phyloP scores from a whole-genome alignment of 2,888 invertebrate genomes.

The Mimachlamys varia region DNA sequence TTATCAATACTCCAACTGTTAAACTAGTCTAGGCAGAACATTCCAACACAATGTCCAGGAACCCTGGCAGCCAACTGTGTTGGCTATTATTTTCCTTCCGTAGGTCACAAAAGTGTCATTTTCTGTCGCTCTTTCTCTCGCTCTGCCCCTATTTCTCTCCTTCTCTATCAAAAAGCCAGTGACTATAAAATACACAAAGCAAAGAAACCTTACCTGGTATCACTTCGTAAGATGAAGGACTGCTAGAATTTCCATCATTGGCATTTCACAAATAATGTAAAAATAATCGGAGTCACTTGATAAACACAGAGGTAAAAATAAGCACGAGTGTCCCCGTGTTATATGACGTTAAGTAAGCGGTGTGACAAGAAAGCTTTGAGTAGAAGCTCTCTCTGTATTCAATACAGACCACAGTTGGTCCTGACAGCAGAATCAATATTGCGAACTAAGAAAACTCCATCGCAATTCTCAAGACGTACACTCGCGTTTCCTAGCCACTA shows the following conservation, averaged over 20 bases:
- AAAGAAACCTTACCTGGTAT: constrained; percentile 5
- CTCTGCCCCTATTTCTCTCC: not conserved
- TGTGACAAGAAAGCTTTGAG: not conserved
- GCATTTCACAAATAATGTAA: not conserved
- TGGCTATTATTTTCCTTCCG: too few species aligned
- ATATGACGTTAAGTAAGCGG: not conserved
- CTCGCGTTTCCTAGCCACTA: constrained; percentile 13
- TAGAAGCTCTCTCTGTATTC: not conserved
- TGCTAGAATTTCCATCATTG: constrained; percentile 9
- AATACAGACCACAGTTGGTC: constrained; percentile 24
- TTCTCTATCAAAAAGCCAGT: not conserved
- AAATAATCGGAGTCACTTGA: not conserved
- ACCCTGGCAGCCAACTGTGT: too few species aligned
- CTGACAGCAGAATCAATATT: constrained; percentile 15
- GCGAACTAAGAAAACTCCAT: constrained; percentile 36
- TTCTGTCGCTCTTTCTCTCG: not conserved
- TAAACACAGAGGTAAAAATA: not conserved
- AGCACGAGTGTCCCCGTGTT: constrained; percentile 27
- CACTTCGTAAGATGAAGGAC: not conserved
- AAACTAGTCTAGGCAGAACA: not conserved
- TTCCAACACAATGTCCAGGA: not conserved
- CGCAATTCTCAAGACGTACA: constrained; percentile 33
- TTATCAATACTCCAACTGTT: not conserved
- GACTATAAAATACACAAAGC: not conserved
- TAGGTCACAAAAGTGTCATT: not conserved